These are phyloP conservation scores for Sycon ciliatum DNA, from an alignment of 37 sponge, comb jelly and placozoan species.

Conservation along the genomic window DNA sequence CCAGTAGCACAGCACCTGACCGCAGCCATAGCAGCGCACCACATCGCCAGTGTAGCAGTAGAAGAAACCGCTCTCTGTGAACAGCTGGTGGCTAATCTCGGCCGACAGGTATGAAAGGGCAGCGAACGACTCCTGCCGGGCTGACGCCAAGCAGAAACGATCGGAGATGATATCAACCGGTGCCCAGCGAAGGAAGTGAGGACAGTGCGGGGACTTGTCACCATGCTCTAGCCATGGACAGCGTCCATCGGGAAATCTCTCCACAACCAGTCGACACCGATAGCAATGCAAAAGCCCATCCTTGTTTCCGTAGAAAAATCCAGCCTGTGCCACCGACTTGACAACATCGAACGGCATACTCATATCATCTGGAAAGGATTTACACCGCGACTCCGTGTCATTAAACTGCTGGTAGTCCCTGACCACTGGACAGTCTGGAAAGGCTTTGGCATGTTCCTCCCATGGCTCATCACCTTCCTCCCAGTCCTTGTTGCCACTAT, in stretches of 20 bases:
- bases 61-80: constrained; percentile 32
- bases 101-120: too few species aligned
- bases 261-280: neutral
- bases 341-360: neutral
- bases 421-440: constrained; percentile 22
- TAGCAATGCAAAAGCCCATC: neutral
- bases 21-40: neutral
- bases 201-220: too few species aligned
- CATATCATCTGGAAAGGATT: neutral
- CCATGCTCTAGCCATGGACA: too few species aligned
- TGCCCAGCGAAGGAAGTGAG: too few species aligned
- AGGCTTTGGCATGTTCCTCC: constrained; percentile 31
- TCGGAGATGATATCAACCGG: too few species aligned
- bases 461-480: constrained; percentile 29
- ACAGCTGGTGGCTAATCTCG: too few species aligned
- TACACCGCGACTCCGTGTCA: too few species aligned
- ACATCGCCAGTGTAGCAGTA: constrained; percentile 24
- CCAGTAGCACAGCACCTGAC: neutral
- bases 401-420: too few species aligned
- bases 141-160: too few species aligned
- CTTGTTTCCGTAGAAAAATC: constrained; percentile 35
- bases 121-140: too few species aligned
- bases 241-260: too few species aligned
- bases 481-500: constrained; percentile 18
- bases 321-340: constrained; percentile 16